Evolutionary conservation across 2,113 vertebrate genomes (phyloP).

Genomic region (Menidia beryllina): DNA sequence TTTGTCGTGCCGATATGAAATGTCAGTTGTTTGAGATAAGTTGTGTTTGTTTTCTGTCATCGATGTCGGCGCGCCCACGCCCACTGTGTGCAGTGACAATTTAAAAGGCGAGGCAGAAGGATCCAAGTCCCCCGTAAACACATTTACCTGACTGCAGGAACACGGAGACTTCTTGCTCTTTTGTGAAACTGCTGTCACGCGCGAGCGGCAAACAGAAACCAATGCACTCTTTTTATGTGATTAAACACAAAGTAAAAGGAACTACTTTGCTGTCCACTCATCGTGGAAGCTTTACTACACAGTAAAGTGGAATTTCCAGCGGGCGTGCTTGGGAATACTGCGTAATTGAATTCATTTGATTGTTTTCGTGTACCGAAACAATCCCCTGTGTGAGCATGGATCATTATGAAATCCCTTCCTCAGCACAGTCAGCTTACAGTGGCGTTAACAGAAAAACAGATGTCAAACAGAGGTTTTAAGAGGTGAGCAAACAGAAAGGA

Average conservation of each 20-base stretch:
- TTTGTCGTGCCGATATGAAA: conserved; percentile 47
- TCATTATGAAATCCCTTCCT: conserved; percentile 62
- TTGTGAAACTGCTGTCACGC: conserved; percentile 59
- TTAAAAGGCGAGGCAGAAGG: conserved; percentile 41
- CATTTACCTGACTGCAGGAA: conserved; percentile 44
- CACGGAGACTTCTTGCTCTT: conserved; percentile 36
- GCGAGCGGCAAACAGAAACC: conserved; percentile 28
- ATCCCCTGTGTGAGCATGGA: conserved; percentile 41
- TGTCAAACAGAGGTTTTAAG: conserved; percentile 56
- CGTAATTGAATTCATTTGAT: conserved; percentile 61
- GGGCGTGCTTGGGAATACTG: conserved; percentile 60
- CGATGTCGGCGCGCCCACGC: conserved; percentile 47
- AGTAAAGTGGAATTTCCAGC: conserved; percentile 47
- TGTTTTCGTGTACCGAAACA: conserved; percentile 51
- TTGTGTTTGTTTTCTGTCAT: conserved; percentile 65
- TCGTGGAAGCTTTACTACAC: conserved; percentile 46
- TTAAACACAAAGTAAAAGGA: conserved; percentile 56
- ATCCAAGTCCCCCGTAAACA: conserved; percentile 50
- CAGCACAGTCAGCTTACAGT: conserved; percentile 38
- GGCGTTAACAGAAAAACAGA: conserved; percentile 64
- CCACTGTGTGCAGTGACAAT: conserved; percentile 60
- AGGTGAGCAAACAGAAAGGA: conserved; percentile 30
- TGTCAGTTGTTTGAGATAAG: conserved; percentile 53
- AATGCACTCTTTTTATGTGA: conserved; percentile 33
- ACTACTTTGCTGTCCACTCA: conserved; percentile 42